Percentiles rank a stretch among this genome's conserved stretches.
Evolutionary conservation across 2,888 invertebrate species (phyloP).

Genomic region (Acanthacorydalis orientalis): DNA sequence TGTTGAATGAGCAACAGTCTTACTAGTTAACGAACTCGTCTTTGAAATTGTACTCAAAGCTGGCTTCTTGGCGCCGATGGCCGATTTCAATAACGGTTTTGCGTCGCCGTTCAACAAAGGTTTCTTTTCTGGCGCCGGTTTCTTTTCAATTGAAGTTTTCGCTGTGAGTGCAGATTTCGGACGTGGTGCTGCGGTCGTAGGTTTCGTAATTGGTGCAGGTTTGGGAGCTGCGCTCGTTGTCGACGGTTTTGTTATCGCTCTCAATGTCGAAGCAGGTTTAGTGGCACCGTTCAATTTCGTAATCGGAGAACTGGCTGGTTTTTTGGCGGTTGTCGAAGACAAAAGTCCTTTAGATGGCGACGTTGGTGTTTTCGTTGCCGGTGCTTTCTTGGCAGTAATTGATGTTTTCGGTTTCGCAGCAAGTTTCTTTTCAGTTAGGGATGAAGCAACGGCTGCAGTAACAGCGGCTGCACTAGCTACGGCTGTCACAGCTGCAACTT

Average conservation of each 20-base stretch:
- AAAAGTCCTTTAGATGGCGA: neutral
- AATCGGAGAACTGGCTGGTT: slow-evolving; percentile 12
- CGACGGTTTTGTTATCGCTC: neutral
- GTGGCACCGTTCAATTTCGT: slow-evolving; percentile 11
- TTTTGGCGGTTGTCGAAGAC: slow-evolving; percentile 8
- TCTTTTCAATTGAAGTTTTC: slow-evolving; percentile 6
- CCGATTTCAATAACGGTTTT: slow-evolving; percentile 16
- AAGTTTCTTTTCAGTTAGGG: slow-evolving; percentile 9
- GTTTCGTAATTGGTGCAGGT: slow-evolving; percentile 17
- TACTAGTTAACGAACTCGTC: slow-evolving; percentile 1
- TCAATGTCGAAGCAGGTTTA: slow-evolving; percentile 10
- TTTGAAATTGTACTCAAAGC: slow-evolving; percentile 9
- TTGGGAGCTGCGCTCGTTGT: slow-evolving; percentile 15
- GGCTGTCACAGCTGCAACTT: slow-evolving; percentile 17
- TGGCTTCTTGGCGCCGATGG: slow-evolving; percentile 7
- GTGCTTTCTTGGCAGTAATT: slow-evolving; percentile 8
- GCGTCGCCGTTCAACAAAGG: slow-evolving; percentile 37
- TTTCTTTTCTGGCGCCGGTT: slow-evolving; percentile 27
- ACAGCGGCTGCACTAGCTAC: slow-evolving; percentile 18
- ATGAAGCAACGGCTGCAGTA: slow-evolving; percentile 18
- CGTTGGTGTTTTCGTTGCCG: slow-evolving; percentile 8
- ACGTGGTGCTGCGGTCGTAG: slow-evolving; percentile 9
- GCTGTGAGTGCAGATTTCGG: slow-evolving; percentile 6
- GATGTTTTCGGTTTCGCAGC: slow-evolving; percentile 12
- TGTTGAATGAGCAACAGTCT: slow-evolving; percentile 7